Evolutionary conservation across 37 sponge, comb jelly and placozoan genomes (phyloP), one percentile per base, ranked within the genome.

Genomic region (Geodia barretti): DNA sequence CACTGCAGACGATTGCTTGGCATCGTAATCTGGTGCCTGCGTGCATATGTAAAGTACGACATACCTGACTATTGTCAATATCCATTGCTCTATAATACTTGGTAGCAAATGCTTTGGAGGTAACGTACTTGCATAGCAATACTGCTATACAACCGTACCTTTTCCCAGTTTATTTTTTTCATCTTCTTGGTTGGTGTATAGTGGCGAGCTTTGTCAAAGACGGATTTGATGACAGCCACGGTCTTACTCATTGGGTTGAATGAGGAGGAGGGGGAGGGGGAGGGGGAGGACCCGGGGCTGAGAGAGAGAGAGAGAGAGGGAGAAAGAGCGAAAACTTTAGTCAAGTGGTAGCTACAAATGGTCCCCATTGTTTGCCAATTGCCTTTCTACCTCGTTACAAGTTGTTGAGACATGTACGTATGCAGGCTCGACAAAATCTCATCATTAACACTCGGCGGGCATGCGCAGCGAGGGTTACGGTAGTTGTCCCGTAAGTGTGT

Each of bases 81-180:
- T 11, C 11, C 21, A 31, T 21, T n/a, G 29, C 21, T 67, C 29
- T 14, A 24, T 11, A n/a, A n/a, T n/a, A n/a, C n/a, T n/a, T n/a
- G n/a, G n/a, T n/a, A n/a, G n/a, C n/a, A 60, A 60, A 21, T 67
- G 8, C 68, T 31, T 67, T 67, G 8, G 25, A 67, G 25, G n/a
- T 31, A 67, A n/a, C 11, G 68, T 24, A 67, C 68, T n/a, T 24
- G 68, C 9, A 89, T 28, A 24, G 38, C 43, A 59, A n/a, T n/a
- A n/a, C n/a, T n/a, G n/a, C n/a, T n/a, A n/a, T n/a, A n/a, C n/a
- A n/a, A n/a, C n/a, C 62, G 31, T 54, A 91, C 38, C 73, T 91
- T 91, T 30, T 74, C 66, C 92, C 92, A 91, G 62, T 91, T 91
- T 23, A 91, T 33, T 59, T 75, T 91, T 70, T 87, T 87, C 92